phyloP scores from a whole-genome alignment of 2,888 invertebrate species.

The Psylliodes chrysocephalus region DNA sequence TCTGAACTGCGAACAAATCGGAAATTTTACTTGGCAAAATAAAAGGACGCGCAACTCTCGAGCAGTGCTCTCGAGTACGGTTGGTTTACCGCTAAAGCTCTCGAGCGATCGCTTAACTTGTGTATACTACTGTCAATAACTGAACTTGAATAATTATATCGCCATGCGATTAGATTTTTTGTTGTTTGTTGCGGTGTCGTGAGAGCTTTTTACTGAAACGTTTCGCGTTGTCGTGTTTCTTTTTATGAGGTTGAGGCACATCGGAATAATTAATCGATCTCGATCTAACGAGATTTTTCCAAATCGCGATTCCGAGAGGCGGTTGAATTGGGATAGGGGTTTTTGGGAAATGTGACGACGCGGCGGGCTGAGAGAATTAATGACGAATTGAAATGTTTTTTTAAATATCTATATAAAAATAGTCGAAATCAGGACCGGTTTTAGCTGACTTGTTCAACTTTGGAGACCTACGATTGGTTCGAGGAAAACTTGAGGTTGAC shows the following conservation, averaged over 20 bases:
- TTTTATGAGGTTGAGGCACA: conserved; percentile 16
- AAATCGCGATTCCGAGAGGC: conserved; percentile 6
- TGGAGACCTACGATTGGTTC: no score
- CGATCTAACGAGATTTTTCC: conserved; percentile 35
- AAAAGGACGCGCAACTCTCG: neutral
- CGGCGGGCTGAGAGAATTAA: no score
- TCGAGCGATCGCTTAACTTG: neutral
- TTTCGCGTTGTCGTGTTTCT: conserved; percentile 6
- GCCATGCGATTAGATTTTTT: neutral
- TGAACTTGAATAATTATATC: neutral
- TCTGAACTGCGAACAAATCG: neutral
- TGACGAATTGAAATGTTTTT: no score
- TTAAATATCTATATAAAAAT: no score
- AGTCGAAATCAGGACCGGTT: no score
- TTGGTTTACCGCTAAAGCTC: neutral
- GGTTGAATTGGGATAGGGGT: no score
- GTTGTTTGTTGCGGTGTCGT: neutral
- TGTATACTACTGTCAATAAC: neutral
- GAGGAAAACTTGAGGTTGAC: no score
- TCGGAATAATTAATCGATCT: conserved; percentile 24
- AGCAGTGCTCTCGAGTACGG: neutral
- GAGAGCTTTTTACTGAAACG: conserved; percentile 28
- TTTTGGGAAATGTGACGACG: no score
- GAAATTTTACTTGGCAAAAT: neutral
- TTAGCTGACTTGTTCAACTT: no score